These are phyloP conservation scores for Drosophila paranaensis DNA, from an alignment of 2,888 invertebrate genomes.

Conservation along the genomic window DNA sequence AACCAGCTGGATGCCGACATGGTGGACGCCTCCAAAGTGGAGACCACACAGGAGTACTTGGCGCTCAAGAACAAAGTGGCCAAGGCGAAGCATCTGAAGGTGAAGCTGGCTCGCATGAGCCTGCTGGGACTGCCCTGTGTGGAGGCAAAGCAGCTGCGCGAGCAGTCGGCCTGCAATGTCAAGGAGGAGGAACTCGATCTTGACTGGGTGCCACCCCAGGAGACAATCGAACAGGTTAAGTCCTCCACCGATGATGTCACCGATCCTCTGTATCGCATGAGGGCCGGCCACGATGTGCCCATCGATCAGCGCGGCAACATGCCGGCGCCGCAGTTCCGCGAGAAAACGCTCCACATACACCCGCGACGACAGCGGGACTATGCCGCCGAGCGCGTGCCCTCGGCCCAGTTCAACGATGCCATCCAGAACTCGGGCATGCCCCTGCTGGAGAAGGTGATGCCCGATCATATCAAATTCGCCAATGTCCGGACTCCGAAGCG, in stretches of 20 bases:
- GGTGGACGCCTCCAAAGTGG: conserved; percentile 51
- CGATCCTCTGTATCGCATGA: conserved; percentile 19
- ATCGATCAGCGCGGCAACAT: conserved; percentile 76
- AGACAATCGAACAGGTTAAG: not conserved
- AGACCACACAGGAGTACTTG: conserved; percentile 75
- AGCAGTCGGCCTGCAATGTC: conserved; percentile 67
- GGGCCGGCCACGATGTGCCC: conserved; percentile 36
- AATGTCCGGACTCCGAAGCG: conserved; percentile 75
- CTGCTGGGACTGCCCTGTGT: conserved; percentile 76
- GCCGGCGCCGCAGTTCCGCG: conserved; percentile 81
- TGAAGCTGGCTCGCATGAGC: conserved; percentile 69
- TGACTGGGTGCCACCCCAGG: conserved; percentile 82
- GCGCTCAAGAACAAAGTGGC: conserved; percentile 55
- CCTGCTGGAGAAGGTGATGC: conserved; percentile 62
- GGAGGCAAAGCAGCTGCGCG: conserved; percentile 56
- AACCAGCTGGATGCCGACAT: conserved; percentile 39
- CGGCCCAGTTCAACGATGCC: conserved; percentile 68
- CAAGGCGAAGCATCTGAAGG: conserved; percentile 49
- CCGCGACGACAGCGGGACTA: conserved; percentile 79
- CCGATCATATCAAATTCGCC: conserved; percentile 60
- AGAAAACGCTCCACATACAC: conserved; percentile 79
- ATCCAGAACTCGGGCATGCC: conserved; percentile 62
- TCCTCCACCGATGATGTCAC: not conserved
- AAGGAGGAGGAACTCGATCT: conserved; percentile 60
- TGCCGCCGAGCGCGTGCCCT: conserved; percentile 64